A percentile compares a stretch with the other conserved stretches of the same genome.
These are phyloP conservation scores for Bugulina stolonifera DNA, from an alignment of 2,888 invertebrate species.

Conservation along the genomic window DNA sequence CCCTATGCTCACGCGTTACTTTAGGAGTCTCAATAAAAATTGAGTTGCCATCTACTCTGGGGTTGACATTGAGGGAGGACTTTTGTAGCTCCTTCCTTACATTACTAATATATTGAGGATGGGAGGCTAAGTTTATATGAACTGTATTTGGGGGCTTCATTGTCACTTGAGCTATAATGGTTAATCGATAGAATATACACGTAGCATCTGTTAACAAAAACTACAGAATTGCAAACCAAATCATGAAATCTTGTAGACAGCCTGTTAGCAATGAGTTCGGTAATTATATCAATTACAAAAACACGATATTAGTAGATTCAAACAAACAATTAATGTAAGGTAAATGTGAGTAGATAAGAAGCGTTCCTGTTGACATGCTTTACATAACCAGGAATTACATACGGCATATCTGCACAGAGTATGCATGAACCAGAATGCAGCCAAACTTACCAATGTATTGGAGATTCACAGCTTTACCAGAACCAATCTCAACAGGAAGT, in stretches of 20 bases:
- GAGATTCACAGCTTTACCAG: background rate
- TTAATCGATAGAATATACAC: too few relatives aligned
- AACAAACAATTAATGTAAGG: too few relatives aligned
- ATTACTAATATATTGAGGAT: slow-evolving; percentile 1
- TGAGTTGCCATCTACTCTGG: slow-evolving; percentile 2
- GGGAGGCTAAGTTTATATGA: slow-evolving; percentile 11
- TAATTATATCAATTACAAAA: too few relatives aligned
- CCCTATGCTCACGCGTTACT: slow-evolving; percentile 10
- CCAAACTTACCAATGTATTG: slow-evolving; percentile 18
- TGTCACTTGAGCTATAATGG: background rate
- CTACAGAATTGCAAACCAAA: background rate
- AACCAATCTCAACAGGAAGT: background rate
- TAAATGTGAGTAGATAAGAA: too few relatives aligned
- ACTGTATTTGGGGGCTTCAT: background rate
- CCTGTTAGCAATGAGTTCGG: too few relatives aligned
- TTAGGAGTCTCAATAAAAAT: slow-evolving; percentile 6
- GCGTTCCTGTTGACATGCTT: too few relatives aligned
- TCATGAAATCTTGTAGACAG: too few relatives aligned
- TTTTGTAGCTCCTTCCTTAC: slow-evolving; percentile 7
- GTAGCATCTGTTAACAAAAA: background rate
- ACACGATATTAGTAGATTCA: too few relatives aligned
- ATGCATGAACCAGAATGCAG: too few relatives aligned
- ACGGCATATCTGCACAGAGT: too few relatives aligned
- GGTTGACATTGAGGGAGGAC: background rate
- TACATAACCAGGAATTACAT: too few relatives aligned